phyloP scores from a whole-genome alignment of 2,113 vertebrate species.

The Petromus typicus region DNA sequence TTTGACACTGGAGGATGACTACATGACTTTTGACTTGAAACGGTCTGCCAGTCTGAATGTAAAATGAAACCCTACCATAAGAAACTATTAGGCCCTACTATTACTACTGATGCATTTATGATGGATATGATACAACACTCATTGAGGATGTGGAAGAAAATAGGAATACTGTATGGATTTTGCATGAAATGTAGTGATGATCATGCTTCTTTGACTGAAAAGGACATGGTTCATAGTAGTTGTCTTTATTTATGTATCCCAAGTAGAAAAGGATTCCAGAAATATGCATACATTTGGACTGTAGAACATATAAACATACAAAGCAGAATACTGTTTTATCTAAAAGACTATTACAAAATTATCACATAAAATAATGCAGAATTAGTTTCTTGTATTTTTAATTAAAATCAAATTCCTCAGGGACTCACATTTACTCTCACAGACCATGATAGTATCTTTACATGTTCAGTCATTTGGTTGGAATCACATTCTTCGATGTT shows the following conservation, averaged over 20 bases:
- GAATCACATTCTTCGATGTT: background rate
- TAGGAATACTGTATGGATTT: background rate
- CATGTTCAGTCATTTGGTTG: background rate
- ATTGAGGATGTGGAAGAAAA: background rate
- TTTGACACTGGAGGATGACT: background rate
- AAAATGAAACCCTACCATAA: background rate
- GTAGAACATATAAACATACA: background rate
- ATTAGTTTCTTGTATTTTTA: conserved; percentile 40
- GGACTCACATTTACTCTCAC: conserved; percentile 36
- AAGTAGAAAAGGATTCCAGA: background rate
- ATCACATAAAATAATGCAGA: conserved; percentile 33
- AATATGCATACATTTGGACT: background rate
- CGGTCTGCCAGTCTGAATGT: background rate
- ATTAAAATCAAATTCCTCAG: conserved; percentile 46
- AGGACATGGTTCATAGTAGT: background rate
- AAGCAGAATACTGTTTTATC: background rate
- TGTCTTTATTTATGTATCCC: background rate
- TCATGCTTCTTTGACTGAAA: background rate
- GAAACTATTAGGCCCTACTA: background rate
- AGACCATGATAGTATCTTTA: conserved; percentile 22
- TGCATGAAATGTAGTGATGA: background rate
- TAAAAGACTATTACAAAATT: conserved; percentile 38
- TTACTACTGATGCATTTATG: background rate
- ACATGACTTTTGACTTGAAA: background rate
- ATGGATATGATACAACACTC: background rate